These are phyloP conservation scores for Toxotes lorentzi DNA, from an alignment of 2,797 vertebrate genomes.

Conservation along the genomic window DNA sequence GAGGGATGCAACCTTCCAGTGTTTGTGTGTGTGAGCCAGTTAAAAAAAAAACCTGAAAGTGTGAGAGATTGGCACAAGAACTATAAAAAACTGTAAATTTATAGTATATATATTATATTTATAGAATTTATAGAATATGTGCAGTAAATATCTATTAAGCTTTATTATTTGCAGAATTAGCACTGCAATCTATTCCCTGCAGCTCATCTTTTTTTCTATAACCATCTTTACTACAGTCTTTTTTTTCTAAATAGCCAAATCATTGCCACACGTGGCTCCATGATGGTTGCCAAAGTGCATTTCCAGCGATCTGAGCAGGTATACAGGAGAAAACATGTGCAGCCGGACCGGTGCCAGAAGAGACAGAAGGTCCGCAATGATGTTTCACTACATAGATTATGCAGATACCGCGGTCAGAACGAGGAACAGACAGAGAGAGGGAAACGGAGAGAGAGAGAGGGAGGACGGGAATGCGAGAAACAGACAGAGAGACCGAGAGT, in stretches of 20 bases:
- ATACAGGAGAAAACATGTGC: constrained; percentile 84
- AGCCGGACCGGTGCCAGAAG: constrained; percentile 80
- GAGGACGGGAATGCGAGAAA: constrained; percentile 30
- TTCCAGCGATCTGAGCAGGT: constrained; percentile 82
- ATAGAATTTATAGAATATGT: too few species aligned
- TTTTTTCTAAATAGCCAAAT: constrained; percentile 58
- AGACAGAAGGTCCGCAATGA: constrained; percentile 85
- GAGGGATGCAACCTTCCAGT: constrained; percentile 63
- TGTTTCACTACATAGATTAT: constrained; percentile 86
- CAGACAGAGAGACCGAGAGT: constrained; percentile 41
- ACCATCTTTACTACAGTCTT: constrained; percentile 41
- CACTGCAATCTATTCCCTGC: constrained; percentile 12
- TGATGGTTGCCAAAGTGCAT: constrained; percentile 77
- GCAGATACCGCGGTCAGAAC: constrained; percentile 80
- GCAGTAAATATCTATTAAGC: constrained; percentile 18
- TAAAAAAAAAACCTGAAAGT: constrained; percentile 1
- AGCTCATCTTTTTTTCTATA: constrained; percentile 17
- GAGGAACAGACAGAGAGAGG: constrained; percentile 74
- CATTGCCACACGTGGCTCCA: constrained; percentile 72
- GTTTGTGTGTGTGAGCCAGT: constrained; percentile 38
- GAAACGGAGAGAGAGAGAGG: constrained; percentile 31
- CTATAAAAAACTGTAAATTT: neutral
- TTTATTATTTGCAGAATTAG: constrained; percentile 8
- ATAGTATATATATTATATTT: too few species aligned
- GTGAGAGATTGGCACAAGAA: constrained; percentile 10